phyloP scores from a whole-genome alignment of 2,888 invertebrate species.

The Ectropis crepuscularia region DNA sequence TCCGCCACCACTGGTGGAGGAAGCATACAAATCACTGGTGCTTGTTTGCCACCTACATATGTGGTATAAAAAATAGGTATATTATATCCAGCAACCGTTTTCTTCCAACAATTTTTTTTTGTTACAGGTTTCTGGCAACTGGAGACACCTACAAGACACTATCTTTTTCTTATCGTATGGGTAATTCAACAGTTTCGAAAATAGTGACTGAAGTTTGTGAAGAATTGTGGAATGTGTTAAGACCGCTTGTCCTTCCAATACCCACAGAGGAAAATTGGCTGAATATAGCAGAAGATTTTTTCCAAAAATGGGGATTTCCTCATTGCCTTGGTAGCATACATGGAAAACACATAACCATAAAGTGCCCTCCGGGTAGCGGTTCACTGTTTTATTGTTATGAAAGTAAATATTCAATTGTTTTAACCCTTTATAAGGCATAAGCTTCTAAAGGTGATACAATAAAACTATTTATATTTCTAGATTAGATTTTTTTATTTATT shows the following conservation, averaged over 20 bases:
- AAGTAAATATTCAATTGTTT: too few species aligned
- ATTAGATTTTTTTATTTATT: conserved; percentile 14
- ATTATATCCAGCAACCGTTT: too few species aligned
- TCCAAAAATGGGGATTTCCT: background rate
- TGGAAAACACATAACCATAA: too few species aligned
- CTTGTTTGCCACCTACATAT: too few species aligned
- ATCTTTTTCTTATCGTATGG: conserved; percentile 14
- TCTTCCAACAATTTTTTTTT: conserved; percentile 8
- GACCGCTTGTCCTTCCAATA: conserved; percentile 9
- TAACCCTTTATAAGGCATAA: conserved; percentile 24
- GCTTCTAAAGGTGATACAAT: conserved; percentile 20
- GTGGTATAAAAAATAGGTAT: too few species aligned
- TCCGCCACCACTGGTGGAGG: too few species aligned
- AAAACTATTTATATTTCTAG: conserved; percentile 20
- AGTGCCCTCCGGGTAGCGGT: too few species aligned
- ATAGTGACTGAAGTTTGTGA: conserved; percentile 10
- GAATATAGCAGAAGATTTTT: conserved; percentile 11
- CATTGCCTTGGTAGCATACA: too few species aligned
- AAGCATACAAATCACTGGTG: too few species aligned
- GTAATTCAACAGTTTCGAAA: conserved; percentile 14
- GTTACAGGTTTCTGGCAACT: conserved; percentile 13
- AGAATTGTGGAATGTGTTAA: conserved; percentile 19
- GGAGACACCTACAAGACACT: conserved; percentile 8
- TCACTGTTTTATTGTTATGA: too few species aligned
- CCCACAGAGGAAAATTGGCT: conserved; percentile 9